Conservation (phyloP, 1,140 invertebrate species). For the Lordiphosa collinella region DNA sequence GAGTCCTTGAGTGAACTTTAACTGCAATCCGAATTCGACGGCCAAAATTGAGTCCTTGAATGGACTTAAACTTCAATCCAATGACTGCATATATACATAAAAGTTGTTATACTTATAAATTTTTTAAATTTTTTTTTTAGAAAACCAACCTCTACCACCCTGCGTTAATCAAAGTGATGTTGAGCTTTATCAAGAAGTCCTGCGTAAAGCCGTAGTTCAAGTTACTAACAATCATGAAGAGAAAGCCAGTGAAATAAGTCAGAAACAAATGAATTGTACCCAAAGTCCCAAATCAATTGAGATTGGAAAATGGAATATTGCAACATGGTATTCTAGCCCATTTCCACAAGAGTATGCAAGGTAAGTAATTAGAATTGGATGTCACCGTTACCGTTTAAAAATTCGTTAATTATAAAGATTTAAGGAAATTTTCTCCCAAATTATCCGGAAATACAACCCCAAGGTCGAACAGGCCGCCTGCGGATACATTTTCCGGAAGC, state of each 20-base stretch:
- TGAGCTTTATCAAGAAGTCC: conserved; percentile 90
- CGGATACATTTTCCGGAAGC: too few relatives aligned
- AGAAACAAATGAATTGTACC: conserved; percentile 36
- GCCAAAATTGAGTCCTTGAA: too few relatives aligned
- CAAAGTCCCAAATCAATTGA: conserved; percentile 93
- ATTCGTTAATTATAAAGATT: too few relatives aligned
- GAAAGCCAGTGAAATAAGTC: conserved; percentile 17
- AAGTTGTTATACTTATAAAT: too few relatives aligned
- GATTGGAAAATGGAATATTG: conserved; percentile 95
- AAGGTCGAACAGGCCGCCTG: too few relatives aligned
- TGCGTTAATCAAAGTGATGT: conserved; percentile 93
- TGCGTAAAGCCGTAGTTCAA: conserved; percentile 85
- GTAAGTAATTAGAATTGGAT: conserved; percentile 67
- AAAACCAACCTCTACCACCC: conserved; percentile 84
- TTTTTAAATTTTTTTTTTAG: conserved; percentile 26
- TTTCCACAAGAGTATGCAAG: conserved; percentile 95
- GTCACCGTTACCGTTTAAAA: too few relatives aligned
- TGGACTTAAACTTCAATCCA: too few relatives aligned
- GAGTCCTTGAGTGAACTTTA: too few relatives aligned
- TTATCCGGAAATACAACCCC: too few relatives aligned
- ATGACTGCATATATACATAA: too few relatives aligned
- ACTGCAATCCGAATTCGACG: too few relatives aligned
- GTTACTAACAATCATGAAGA: conserved; percentile 50
- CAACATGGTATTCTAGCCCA: conserved; percentile 97
- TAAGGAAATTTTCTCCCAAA: too few relatives aligned